Evolutionary conservation across 1,140 invertebrate genomes (phyloP), one percentile per base, ranked within the genome.

Genomic region (Drosophila burlai): DNA sequence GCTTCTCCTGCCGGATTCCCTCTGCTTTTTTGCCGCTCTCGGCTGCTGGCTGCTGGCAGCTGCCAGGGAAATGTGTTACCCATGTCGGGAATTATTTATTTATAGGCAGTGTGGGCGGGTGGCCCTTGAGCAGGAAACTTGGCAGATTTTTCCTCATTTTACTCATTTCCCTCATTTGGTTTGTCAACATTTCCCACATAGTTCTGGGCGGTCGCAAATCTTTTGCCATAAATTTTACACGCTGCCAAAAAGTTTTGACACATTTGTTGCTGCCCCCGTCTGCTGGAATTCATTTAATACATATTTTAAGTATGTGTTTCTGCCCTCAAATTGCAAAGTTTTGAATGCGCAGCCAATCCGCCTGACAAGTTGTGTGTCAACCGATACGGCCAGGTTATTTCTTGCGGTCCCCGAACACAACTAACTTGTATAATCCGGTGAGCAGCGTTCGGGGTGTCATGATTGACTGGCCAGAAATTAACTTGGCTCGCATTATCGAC

Each of bases 111-210:
- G 45, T 10, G 46, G 45, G 55, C 6, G 50, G 11, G 52, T 4
- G 13, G 38, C 18, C 21, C 36, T 40, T 11, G 34, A 40, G 54
- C 1, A 2, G 34, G 29, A 65, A 86, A 89, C 76, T 89, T 80
- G 76, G 63, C 83, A 85, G 77, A 85, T 72, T 81, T 81, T 61
- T 81, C 58, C 83, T 82, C 74, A 82, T 81, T 82, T 64, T 75
- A 60, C 80, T 83, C 83, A 86, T 86, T 82, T 64, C 72, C 60
- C 80, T 83, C 83, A 86, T 86, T 87, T 76, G 83, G 69, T 76
- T 80, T 89, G 83, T 86, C 84, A 86, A 86, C 85, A 83, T 87
- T 89, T 86, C 74, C 45, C 63, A 83, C 80, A 80, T 81, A 66
- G 50, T 66, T 82, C 50, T 45, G 47, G 45, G 59, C 54, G 47